Evolutionary conservation across 1,140 invertebrate genomes (phyloP), one percentile per base, ranked within the genome.

Genomic region (Acyrthosiphon pisum): DNA sequence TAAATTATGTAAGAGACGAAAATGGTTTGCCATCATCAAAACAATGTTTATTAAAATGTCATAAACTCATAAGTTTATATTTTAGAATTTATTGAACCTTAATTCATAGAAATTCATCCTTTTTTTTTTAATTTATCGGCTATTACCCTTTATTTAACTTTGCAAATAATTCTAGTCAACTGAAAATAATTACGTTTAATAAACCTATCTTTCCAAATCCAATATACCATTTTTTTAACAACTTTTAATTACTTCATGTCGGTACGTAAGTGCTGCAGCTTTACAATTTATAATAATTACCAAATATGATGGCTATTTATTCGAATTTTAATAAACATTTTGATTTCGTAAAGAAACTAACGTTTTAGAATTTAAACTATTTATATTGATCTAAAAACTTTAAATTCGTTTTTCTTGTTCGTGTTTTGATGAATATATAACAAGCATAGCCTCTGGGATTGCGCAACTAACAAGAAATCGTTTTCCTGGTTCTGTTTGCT

Each of bases 401-500:
- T 89, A 56, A 23, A 89, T 37, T 50, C 35, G 48, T 37, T 50
- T 89, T 89, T 56, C 41, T 46, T 86, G 44, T 86, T 46, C 48
- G 86, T 53, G 1, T 56, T 88, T 89, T 41, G 35, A 90, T 20
- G 22, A 56, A 91, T 81, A 48, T 48, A n/a, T 11, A 81, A 91
- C 60, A 91, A 44, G 18, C 41, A 30, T 48, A 91, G 56, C 90
- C 90, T 91, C n/a, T 46, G 60, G 60, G 90, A 91, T 81, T 46
- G 41, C 3, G 44, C 44, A 48, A 91, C 90, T 48, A 76, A 68
- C 22, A 48, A 3, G 44, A 44, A 91, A 46, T 91, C 37, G 90
- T 91, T 76, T 91, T 91, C 60, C 23, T 48, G 26, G 81, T 92
- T 84, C 50, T 83, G 48, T 92, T 92, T 84, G 48, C 46, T 41